A percentile compares a stretch with the other conserved stretches of the same genome.
Conservation (phyloP, 2,113 vertebrate species). For the Pholis gunnellus region DNA sequence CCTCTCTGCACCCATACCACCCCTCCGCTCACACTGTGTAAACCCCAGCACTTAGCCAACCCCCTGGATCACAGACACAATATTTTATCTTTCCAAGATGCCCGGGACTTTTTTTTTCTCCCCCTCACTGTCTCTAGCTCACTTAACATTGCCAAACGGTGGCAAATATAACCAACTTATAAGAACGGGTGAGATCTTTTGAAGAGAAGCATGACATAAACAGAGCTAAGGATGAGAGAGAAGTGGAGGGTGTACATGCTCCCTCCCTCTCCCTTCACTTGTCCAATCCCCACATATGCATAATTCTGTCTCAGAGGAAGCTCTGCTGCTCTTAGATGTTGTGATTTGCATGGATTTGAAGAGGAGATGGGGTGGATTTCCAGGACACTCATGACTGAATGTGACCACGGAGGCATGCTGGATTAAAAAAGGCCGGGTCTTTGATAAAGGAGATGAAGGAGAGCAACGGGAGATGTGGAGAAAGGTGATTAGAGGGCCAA, state of each 20-base stretch:
- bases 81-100: slow-evolving; percentile 56
- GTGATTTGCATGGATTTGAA: slow-evolving; percentile 82
- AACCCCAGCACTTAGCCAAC: slow-evolving; percentile 46
- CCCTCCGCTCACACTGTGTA: slow-evolving; percentile 9
- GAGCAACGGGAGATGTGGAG: slow-evolving; percentile 40
- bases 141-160: slow-evolving; percentile 49
- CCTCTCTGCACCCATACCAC: slow-evolving; percentile 63
- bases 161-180: slow-evolving; percentile 69
- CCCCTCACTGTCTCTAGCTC: slow-evolving; percentile 29
- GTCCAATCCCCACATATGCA: slow-evolving; percentile 69
- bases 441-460: slow-evolving; percentile 78
- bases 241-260: slow-evolving; percentile 30
- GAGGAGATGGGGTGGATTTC: slow-evolving; percentile 75
- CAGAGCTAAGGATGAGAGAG: slow-evolving; percentile 63
- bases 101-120: neutral
- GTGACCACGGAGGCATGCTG: slow-evolving; percentile 76
- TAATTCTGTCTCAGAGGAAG: slow-evolving; percentile 76
- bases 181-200: slow-evolving; percentile 58
- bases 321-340: slow-evolving; percentile 79
- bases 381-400: slow-evolving; percentile 79
- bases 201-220: slow-evolving; percentile 73
- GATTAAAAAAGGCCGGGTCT: slow-evolving; percentile 70
- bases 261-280: slow-evolving; percentile 14
- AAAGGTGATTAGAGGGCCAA: slow-evolving; percentile 64
- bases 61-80: slow-evolving; percentile 38